Conservation (phyloP, 2,113 vertebrate species). For the Phrynocephalus versicolor region DNA sequence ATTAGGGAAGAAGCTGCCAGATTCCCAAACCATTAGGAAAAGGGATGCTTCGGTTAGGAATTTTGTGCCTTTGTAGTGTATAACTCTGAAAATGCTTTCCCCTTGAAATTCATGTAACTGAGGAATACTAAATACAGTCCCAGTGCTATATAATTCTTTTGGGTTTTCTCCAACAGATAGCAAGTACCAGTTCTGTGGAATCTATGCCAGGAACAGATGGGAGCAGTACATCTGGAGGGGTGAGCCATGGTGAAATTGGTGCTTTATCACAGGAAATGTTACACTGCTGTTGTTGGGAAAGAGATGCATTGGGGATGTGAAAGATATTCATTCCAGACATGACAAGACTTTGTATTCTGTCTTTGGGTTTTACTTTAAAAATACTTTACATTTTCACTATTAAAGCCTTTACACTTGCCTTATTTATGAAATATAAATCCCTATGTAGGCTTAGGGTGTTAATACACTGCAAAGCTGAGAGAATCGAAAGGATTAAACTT, state of each 20-base stretch:
- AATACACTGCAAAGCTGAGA: no score
- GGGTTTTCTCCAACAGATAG: conserved; percentile 57
- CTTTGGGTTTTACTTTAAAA: not conserved
- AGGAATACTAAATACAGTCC: not conserved
- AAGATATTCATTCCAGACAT: not conserved
- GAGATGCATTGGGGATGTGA: not conserved
- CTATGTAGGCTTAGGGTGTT: not conserved
- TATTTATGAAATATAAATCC: not conserved
- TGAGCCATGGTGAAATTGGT: conserved; percentile 58
- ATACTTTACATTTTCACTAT: not conserved
- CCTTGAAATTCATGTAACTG: not conserved
- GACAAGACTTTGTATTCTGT: not conserved
- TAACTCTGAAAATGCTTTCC: not conserved
- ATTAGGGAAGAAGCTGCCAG: not conserved
- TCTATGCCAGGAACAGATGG: conserved; percentile 58
- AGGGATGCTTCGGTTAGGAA: not conserved
- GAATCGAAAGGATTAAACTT: no score
- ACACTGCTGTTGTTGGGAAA: not conserved
- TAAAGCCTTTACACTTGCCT: not conserved
- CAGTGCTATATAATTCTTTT: conserved; percentile 18
- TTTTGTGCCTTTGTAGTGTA: no score
- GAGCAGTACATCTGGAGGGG: conserved; percentile 57
- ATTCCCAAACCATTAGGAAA: not conserved
- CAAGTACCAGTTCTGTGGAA: conserved; percentile 60
- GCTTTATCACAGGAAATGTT: not conserved